Conservation (phyloP, 2,797 vertebrate genomes). For the Vespertilio murinus region DNA sequence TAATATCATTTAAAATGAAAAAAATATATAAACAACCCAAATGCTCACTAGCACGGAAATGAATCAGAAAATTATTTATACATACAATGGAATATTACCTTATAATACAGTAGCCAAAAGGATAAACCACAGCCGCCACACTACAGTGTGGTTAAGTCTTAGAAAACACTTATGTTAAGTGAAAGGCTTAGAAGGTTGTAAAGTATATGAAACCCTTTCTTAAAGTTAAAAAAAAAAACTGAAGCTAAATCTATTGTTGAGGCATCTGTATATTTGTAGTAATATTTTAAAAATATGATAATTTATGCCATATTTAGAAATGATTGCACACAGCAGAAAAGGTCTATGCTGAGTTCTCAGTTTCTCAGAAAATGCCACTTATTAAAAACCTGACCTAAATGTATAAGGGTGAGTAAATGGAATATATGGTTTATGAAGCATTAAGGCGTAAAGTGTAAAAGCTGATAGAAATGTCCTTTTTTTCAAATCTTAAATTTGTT, state of each 20-base stretch:
- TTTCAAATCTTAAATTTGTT: conserved; percentile 25
- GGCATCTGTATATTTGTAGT: not conserved
- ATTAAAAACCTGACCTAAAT: conserved; percentile 11
- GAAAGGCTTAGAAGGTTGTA: not conserved
- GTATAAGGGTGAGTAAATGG: not conserved
- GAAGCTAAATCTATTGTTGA: conserved; percentile 18
- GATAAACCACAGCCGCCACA: not conserved
- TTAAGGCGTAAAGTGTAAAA: not conserved
- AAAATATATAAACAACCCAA: not conserved
- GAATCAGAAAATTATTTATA: not conserved
- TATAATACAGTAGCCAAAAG: not conserved
- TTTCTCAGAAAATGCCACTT: conserved; percentile 24
- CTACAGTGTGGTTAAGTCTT: not conserved
- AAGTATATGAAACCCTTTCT: not conserved
- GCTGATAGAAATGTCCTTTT: not conserved
- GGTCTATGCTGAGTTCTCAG: not conserved
- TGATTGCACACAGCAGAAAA: not conserved
- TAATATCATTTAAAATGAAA: conserved; percentile 13
- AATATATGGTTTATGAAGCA: conserved; percentile 4
- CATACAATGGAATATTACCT: not conserved
- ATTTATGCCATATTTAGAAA: not conserved
- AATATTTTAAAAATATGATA: not conserved
- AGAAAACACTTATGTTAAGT: not conserved
- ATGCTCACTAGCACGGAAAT: conserved; percentile 2
- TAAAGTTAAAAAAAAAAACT: conserved; percentile 17